Evolutionary conservation across 2,797 vertebrate species (phyloP).

Genomic region (Hippoglossus hippoglossus): DNA sequence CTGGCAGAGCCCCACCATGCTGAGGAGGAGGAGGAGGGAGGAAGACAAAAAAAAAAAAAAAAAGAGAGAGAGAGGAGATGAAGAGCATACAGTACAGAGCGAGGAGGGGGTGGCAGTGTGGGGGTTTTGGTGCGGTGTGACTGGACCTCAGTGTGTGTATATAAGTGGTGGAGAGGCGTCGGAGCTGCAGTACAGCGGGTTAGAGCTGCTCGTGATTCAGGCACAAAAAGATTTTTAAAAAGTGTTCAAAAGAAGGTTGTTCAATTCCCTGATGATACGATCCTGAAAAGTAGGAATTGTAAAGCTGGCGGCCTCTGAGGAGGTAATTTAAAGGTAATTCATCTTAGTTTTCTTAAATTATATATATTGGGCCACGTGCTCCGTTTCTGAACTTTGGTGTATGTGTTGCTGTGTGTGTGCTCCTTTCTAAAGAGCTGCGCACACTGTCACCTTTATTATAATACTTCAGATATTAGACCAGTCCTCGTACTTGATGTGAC

Average conservation of each 20-base stretch:
- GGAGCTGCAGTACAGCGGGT: constrained; percentile 52
- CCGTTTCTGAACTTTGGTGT: neutral
- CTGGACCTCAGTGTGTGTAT: constrained; percentile 52
- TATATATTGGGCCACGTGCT: neutral
- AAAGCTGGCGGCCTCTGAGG: too few relatives aligned
- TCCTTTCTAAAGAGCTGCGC: neutral
- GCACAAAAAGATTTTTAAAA: constrained; percentile 44
- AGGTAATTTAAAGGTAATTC: too few relatives aligned
- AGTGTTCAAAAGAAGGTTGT: constrained; percentile 32
- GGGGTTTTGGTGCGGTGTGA: constrained; percentile 56
- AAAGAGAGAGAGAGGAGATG: constrained; percentile 36
- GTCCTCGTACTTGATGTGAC: neutral
- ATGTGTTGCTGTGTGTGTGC: neutral
- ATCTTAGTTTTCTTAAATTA: too few relatives aligned
- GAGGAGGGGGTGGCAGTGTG: constrained; percentile 59
- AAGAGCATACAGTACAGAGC: constrained; percentile 54
- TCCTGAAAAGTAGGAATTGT: neutral
- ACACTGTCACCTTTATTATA: neutral
- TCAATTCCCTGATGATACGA: constrained; percentile 32
- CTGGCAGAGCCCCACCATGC: constrained; percentile 62
- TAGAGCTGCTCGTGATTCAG: constrained; percentile 54
- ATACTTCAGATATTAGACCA: neutral
- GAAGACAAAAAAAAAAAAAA: neutral
- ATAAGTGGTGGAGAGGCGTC: constrained; percentile 70
- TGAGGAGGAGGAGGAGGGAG: constrained; percentile 24